Conservation (phyloP, 2,888 invertebrate genomes). For the Heliconius cydno region DNA sequence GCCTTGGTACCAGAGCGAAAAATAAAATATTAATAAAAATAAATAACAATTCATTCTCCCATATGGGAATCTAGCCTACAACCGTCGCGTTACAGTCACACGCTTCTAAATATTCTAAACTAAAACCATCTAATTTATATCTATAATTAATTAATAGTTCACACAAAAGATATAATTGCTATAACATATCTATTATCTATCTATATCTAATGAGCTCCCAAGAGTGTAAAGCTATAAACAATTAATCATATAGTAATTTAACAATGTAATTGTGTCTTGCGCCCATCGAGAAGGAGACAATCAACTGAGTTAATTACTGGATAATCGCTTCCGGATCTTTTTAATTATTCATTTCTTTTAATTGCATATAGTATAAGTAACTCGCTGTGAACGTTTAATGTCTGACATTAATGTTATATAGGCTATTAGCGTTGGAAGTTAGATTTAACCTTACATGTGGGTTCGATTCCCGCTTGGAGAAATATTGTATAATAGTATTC, state of each 20-base stretch:
- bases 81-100: too few species aligned
- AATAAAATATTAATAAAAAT: too few species aligned
- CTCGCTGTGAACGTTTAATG: slow-evolving; percentile 8
- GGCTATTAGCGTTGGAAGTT: slow-evolving; percentile 3
- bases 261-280: slow-evolving; percentile 18
- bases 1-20: too few species aligned
- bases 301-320: slow-evolving; percentile 26
- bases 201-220: not conserved
- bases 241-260: slow-evolving; percentile 25
- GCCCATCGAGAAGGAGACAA: slow-evolving; percentile 25
- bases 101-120: too few species aligned
- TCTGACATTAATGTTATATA: slow-evolving; percentile 5
- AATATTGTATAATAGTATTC: not conserved
- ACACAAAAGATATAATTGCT: not conserved
- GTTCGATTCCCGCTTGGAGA: too few species aligned
- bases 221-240: slow-evolving; percentile 9
- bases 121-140: too few species aligned
- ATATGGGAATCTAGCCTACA: too few species aligned
- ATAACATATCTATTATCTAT: not conserved
- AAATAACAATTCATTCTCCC: too few species aligned
- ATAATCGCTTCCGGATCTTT: slow-evolving; percentile 29
- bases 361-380: not conserved
- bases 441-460: not conserved
- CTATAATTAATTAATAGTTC: not conserved
- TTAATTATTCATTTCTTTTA: slow-evolving; percentile 24